Conservation (phyloP, 2,888 invertebrate genomes). For the Chesias legatella region DNA sequence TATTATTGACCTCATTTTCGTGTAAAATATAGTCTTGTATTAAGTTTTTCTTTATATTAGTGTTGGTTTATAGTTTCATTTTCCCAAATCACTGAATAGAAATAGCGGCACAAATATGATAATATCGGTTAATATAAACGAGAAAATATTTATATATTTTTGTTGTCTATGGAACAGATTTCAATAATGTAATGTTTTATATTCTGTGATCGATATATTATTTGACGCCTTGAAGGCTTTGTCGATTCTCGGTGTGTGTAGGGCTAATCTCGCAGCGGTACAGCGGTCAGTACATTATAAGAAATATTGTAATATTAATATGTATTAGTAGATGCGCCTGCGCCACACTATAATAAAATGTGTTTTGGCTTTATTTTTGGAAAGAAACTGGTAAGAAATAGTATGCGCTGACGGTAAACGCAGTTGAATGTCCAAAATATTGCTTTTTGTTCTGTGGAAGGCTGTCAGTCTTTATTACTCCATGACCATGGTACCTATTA, state of each 20-base stretch:
- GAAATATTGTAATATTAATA: slow-evolving; percentile 14
- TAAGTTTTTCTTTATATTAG: slow-evolving; percentile 37
- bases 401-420: no score
- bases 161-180: slow-evolving; percentile 60
- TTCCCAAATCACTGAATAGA: slow-evolving; percentile 25
- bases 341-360: slow-evolving; percentile 3
- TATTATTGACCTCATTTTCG: slow-evolving; percentile 32
- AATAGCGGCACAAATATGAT: slow-evolving; percentile 53
- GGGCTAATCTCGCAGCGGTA: slow-evolving; percentile 20
- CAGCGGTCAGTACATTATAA: slow-evolving; percentile 13
- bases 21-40: slow-evolving; percentile 43
- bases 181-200: slow-evolving; percentile 39
- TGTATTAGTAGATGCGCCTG: slow-evolving; percentile 7
- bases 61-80: slow-evolving; percentile 34
- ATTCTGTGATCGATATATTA: slow-evolving; percentile 66
- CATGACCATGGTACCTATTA: no score
- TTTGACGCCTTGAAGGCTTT: slow-evolving; percentile 58
- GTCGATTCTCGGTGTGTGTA: slow-evolving; percentile 37
- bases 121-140: slow-evolving; percentile 57
- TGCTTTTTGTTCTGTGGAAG: slow-evolving; percentile 10
- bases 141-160: slow-evolving; percentile 67
- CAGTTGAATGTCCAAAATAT: background rate
- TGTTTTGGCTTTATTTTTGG: no score
- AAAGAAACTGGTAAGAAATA: no score
- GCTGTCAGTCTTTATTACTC: slow-evolving; percentile 31